Evolutionary conservation across 2,888 invertebrate species (phyloP), one percentile per base, ranked within the genome.

Genomic region (Orthosia incerta): DNA sequence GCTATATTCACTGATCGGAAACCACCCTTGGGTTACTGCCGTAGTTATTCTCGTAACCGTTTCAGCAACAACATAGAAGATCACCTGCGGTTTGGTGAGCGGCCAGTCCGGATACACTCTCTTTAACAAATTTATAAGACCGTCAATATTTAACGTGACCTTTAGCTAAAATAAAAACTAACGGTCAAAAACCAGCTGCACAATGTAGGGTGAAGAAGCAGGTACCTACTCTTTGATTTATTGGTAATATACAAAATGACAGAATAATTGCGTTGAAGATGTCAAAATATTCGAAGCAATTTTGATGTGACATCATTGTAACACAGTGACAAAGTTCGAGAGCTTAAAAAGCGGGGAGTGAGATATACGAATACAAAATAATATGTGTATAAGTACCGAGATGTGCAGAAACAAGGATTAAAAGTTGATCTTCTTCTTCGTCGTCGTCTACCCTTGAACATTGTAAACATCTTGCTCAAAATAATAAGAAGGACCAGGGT

Each of bases 401-500:
- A 15, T 15, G 15, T 31, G 70, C 70, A 70, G 18, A 0, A 0
- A 18, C 70, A 71, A 15, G 4, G 0, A 13, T 2, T 26, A 3
- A 16, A 15, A 1, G n/a, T 57, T 39, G 18, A 31, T 5, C 51
- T 12, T 18, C 77, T 39, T 31, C 64, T 20, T 5, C 0, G 18
- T n/a, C 48, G 15, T 11, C 55, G 55, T 20, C 72, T 64, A 26
- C 50, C 2, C 5, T 51, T 60, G 31, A 23, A 18, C 15, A 56
- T 45, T 18, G 3, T 11, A 23, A 59, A 74, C 20, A 69, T 12
- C 53, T 59, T 61, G 15, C 55, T 23, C 39, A 79, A 1, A n/a
- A 79, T 15, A n/a, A 80, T 5, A 12, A 70, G 20, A 4, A 20
- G 5, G 26, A 80, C 0, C 9, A 80, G 12, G 9, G 62, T 26